Evolutionary conservation across 1,140 invertebrate species (phyloP).

Genomic region (Zaprionus tsacasi): DNA sequence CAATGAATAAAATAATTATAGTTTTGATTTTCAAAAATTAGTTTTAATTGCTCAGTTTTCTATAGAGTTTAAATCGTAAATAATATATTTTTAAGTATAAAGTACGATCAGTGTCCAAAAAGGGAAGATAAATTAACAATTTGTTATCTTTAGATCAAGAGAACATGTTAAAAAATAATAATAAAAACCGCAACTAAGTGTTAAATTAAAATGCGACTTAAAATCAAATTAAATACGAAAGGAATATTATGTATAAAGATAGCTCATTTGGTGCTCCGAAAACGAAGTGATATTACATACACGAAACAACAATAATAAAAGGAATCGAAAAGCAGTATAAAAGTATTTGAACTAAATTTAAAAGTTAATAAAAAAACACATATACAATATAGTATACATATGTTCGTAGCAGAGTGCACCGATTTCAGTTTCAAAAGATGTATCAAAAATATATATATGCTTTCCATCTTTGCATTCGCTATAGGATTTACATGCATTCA

Average conservation of each 20-base stretch:
- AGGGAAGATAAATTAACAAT: conserved; percentile 55
- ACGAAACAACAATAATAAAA: conserved; percentile 64
- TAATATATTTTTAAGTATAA: conserved; percentile 25
- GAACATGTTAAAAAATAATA: conserved; percentile 38
- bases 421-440: conserved; percentile 2
- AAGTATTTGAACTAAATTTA: conserved; percentile 19
- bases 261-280: conserved; percentile 61
- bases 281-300: conserved; percentile 63
- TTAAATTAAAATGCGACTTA: conserved; percentile 57
- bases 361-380: conserved; percentile 65
- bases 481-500: conserved; percentile 3
- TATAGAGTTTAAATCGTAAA: conserved; percentile 13
- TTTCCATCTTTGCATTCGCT: neutral
- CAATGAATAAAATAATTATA: neutral
- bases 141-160: conserved; percentile 44
- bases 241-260: conserved; percentile 61
- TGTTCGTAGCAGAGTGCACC: neutral
- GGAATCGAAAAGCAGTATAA: conserved; percentile 32
- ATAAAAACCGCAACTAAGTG: conserved; percentile 5
- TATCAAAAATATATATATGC: conserved; percentile 17
- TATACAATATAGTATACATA: conserved; percentile 22
- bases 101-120: conserved; percentile 44
- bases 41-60: conserved; percentile 31
- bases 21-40: conserved; percentile 23
- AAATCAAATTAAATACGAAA: conserved; percentile 74